phyloP scores from a whole-genome alignment of 2,888 invertebrate genomes.

The Oeneis ivallda region DNA sequence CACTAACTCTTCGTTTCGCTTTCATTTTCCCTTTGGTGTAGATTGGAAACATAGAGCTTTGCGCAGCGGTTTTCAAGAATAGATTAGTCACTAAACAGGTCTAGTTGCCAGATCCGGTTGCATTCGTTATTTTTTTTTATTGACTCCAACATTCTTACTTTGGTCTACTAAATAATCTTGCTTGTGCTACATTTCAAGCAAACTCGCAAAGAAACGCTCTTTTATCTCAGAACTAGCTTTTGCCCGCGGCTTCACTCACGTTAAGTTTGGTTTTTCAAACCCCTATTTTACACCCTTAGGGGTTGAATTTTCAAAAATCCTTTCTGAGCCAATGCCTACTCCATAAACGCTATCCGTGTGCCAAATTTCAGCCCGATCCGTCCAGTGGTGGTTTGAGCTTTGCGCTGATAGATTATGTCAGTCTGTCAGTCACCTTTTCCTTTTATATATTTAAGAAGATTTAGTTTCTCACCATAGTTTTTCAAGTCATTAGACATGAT shows the following conservation, averaged over 20 bases:
- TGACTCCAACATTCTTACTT: slow-evolving; percentile 53
- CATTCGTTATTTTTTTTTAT: slow-evolving; percentile 23
- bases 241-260: no score
- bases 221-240: no score
- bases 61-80: slow-evolving; percentile 25
- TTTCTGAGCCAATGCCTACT: no score
- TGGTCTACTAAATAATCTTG: slow-evolving; percentile 34
- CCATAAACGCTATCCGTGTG: no score
- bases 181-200: slow-evolving; percentile 1
- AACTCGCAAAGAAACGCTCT: neutral
- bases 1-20: slow-evolving; percentile 57
- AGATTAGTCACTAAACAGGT: slow-evolving; percentile 31
- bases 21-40: slow-evolving; percentile 41
- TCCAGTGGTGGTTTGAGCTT: no score
- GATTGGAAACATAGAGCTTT: slow-evolving; percentile 29
- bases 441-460: no score
- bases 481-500: neutral
- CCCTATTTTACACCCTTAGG: no score
- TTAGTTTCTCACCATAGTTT: neutral
- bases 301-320: no score
- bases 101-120: slow-evolving; percentile 26
- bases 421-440: no score
- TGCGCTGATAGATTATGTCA: no score
- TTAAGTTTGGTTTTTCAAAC: no score
- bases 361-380: no score